These are phyloP conservation scores for Spea multiplicata DNA, from an alignment of 2,113 vertebrate species.

Conservation along the genomic window DNA sequence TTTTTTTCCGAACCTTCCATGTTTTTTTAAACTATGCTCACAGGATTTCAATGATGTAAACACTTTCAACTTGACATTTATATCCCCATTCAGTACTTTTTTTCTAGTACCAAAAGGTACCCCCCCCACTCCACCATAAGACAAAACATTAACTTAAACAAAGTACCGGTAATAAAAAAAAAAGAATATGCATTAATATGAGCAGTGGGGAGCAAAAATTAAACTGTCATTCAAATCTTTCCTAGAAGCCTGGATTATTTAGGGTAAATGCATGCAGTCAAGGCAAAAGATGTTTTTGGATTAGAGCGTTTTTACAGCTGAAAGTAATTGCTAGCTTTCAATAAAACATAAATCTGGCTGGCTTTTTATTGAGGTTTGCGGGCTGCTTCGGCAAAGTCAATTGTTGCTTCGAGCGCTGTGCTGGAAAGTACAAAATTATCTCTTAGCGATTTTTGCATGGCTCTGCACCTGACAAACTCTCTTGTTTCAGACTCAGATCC, in stretches of 20 bases:
- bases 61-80: too few relatives aligned
- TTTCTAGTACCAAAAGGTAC: too few relatives aligned
- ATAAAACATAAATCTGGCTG: slow-evolving; percentile 46
- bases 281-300: slow-evolving; percentile 45
- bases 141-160: too few relatives aligned
- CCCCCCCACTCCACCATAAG: too few relatives aligned
- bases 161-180: not conserved
- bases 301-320: slow-evolving; percentile 45
- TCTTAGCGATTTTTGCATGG: slow-evolving; percentile 21
- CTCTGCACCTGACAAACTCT: slow-evolving; percentile 30
- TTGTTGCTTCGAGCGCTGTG: slow-evolving; percentile 42
- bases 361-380: slow-evolving; percentile 46
- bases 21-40: too few relatives aligned
- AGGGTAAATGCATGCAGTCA: slow-evolving; percentile 40
- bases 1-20: too few relatives aligned
- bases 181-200: slow-evolving; percentile 15
- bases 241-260: slow-evolving; percentile 39
- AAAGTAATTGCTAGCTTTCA: slow-evolving; percentile 48
- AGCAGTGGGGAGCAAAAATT: slow-evolving; percentile 6
- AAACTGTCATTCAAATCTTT: slow-evolving; percentile 23
- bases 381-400: slow-evolving; percentile 44
- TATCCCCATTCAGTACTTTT: too few relatives aligned
- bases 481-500: not conserved
- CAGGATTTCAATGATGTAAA: too few relatives aligned
- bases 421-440: slow-evolving; percentile 38